Conservation (phyloP, 2,888 invertebrate species). For the Epiblema foenella region DNA sequence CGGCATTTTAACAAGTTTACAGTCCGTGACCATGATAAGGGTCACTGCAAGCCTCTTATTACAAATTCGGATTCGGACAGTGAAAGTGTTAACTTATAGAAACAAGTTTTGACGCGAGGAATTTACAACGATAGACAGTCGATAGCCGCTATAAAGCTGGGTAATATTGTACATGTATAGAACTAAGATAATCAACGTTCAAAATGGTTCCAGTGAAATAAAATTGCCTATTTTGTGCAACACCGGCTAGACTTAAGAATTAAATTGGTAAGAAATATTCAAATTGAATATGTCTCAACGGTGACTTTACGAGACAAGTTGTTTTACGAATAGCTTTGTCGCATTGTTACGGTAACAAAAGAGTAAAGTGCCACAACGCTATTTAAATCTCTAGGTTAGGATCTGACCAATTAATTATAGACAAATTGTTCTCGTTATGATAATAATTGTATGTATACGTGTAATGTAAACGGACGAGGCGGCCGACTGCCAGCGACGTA, state of each 20-base stretch:
- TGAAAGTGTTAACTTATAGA: too few relatives aligned
- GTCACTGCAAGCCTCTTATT: too few relatives aligned
- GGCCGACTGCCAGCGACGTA: background rate
- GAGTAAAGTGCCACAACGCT: constrained; percentile 69
- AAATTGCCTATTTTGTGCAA: constrained; percentile 13
- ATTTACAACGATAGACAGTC: constrained; percentile 24
- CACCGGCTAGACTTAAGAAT: constrained; percentile 34
- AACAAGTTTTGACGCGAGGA: too few relatives aligned
- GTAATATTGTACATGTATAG: background rate
- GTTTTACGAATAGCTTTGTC: constrained; percentile 34
- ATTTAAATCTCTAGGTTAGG: constrained; percentile 55
- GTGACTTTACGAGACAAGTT: constrained; percentile 20
- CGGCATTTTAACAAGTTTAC: too few relatives aligned
- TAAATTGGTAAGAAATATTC: constrained; percentile 26
- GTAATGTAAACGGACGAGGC: constrained; percentile 19
- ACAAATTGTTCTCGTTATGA: constrained; percentile 46
- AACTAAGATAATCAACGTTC: constrained; percentile 4
- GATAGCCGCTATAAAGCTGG: constrained; percentile 2
- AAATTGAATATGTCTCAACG: constrained; percentile 7
- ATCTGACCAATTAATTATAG: constrained; percentile 52
- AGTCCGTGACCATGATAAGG: too few relatives aligned
- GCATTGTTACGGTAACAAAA: constrained; percentile 43
- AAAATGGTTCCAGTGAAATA: constrained; percentile 17
- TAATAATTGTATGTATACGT: constrained; percentile 33
- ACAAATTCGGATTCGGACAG: too few relatives aligned